A percentile compares a stretch with the other conserved stretches of the same genome.
phyloP scores from a whole-genome alignment of 2,888 invertebrate species.

The Pegoplata infirma region DNA sequence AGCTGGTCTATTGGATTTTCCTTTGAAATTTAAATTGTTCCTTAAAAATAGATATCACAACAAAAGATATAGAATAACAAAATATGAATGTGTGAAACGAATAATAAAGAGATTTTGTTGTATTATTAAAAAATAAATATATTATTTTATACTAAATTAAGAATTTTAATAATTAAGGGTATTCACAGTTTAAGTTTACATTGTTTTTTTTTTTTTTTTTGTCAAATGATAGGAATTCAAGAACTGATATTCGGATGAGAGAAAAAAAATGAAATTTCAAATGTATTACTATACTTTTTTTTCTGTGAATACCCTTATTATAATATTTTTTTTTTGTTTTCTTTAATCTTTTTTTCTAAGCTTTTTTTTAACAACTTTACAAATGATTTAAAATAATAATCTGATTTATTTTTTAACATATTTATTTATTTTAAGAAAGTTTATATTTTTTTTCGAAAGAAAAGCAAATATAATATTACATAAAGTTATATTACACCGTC shows the following conservation, averaged over 20 bases:
- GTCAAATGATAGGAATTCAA: no score
- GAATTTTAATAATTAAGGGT: background rate
- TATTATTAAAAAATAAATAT: constrained; percentile 30
- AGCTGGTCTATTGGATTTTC: constrained; percentile 24
- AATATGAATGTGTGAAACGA: constrained; percentile 60
- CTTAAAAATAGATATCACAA: no score
- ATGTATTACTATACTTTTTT: no score
- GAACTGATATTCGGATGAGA: no score
- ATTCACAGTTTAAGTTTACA: constrained; percentile 6
- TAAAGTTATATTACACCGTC: no score
- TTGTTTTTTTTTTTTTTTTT: no score
- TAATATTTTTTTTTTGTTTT: background rate
- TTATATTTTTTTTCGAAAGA: constrained; percentile 6
- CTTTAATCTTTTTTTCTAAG: background rate
- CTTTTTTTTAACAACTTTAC: background rate
- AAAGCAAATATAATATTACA: background rate
- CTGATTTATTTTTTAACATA: background rate
- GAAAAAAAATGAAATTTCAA: no score
- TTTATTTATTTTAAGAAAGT: constrained; percentile 10
- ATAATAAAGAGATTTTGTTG: constrained; percentile 45
- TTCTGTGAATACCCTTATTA: constrained; percentile 4
- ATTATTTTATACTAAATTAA: constrained; percentile 1
- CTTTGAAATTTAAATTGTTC: constrained; percentile 8
- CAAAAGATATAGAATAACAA: no score
- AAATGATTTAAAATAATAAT: background rate